phyloP scores from a whole-genome alignment of 2,113 vertebrate species.

The Lamprologus speciosus region DNA sequence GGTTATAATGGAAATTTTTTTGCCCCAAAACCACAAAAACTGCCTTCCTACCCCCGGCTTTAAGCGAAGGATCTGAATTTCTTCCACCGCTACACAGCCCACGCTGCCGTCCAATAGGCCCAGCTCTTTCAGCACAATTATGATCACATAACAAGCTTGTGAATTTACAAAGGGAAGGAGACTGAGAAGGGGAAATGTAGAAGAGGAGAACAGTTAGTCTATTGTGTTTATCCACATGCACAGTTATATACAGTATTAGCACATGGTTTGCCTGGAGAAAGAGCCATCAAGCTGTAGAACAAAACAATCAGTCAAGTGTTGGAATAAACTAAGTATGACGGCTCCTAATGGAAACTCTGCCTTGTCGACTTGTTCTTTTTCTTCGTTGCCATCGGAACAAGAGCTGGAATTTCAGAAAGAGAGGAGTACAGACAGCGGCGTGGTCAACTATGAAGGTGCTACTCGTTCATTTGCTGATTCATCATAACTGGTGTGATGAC shows the following conservation, averaged over 20 bases:
- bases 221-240: constrained; percentile 39
- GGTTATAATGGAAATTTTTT: background rate
- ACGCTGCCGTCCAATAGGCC: background rate
- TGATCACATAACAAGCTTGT: constrained; percentile 12
- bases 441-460: background rate
- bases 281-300: constrained; percentile 24
- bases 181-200: constrained; percentile 15
- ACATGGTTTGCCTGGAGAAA: constrained; percentile 39
- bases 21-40: background rate
- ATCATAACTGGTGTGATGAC: background rate
- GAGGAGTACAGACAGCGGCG: background rate
- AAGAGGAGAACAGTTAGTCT: constrained; percentile 34
- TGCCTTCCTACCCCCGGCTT: background rate
- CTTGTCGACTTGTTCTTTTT: background rate
- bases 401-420: constrained; percentile 8
- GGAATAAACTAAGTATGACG: background rate
- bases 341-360: constrained; percentile 17
- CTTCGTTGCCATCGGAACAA: background rate
- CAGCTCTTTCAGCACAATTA: background rate
- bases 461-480: background rate
- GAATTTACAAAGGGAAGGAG: constrained; percentile 28
- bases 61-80: background rate
- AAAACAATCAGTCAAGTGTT: constrained; percentile 2
- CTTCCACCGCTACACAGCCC: background rate
- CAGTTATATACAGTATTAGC: constrained; percentile 24